Evolutionary conservation across 2,888 invertebrate species (phyloP).

Genomic region (Cataglyphis rosenhaueri): DNA sequence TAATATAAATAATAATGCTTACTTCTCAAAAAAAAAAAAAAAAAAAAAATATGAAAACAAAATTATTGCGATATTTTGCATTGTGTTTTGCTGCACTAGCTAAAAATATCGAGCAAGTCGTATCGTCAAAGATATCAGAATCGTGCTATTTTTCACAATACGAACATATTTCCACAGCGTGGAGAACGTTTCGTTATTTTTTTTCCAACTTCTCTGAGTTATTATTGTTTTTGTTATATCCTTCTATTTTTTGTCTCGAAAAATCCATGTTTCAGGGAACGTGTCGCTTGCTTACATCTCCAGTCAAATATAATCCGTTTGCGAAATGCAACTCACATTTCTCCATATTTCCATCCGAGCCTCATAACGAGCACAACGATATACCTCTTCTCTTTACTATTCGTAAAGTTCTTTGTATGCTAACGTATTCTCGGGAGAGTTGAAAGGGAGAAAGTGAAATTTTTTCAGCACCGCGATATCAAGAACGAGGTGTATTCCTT

Average conservation of each 20-base stretch:
- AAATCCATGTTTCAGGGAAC: constrained; percentile 19
- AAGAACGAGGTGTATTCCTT: constrained; percentile 35
- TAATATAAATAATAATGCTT: not conserved
- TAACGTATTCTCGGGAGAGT: constrained; percentile 13
- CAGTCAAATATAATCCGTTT: not conserved
- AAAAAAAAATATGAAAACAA: too few relatives aligned
- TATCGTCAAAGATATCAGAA: not conserved
- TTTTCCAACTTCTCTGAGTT: not conserved
- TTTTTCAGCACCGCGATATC: constrained; percentile 10
- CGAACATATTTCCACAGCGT: not conserved
- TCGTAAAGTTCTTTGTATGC: constrained; percentile 51
- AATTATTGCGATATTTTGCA: not conserved
- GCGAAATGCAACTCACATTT: constrained; percentile 13
- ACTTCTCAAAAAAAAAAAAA: not conserved
- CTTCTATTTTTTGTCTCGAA: not conserved
- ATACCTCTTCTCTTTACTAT: constrained; percentile 51
- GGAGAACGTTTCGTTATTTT: not conserved
- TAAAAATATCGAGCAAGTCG: not conserved
- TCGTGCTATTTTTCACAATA: not conserved
- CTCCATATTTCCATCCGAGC: constrained; percentile 47
- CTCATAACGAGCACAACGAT: constrained; percentile 51
- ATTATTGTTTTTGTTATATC: not conserved
- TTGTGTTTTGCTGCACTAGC: not conserved
- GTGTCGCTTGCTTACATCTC: constrained; percentile 32
- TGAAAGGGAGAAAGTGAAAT: constrained; percentile 11